Conservation (phyloP, 2,113 vertebrate species). For the Megaceryle torquata region DNA sequence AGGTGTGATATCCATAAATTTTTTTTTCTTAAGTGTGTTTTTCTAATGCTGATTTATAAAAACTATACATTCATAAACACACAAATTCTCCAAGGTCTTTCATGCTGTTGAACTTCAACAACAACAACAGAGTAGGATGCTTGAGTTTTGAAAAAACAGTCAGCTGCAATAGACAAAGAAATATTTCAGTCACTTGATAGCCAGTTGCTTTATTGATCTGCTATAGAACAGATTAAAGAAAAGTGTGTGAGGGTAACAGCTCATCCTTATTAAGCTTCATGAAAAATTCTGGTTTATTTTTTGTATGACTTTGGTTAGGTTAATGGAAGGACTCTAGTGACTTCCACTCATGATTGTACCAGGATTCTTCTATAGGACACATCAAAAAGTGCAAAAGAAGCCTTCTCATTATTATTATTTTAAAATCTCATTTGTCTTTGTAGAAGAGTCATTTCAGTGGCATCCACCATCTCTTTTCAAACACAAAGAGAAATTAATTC, state of each 20-base stretch:
- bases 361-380: neutral
- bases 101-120: neutral
- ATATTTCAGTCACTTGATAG: neutral
- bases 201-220: neutral
- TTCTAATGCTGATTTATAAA: neutral
- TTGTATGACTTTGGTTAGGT: neutral
- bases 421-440: neutral
- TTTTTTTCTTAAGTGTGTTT: neutral
- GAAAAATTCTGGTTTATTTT: constrained; percentile 8
- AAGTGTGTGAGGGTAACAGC: neutral
- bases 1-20: neutral
- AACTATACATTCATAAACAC: neutral
- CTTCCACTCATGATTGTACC: neutral
- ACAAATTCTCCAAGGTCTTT: neutral
- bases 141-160: neutral
- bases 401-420: neutral
- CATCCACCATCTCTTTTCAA: neutral
- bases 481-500: neutral
- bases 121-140: neutral
- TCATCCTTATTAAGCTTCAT: neutral
- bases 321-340: neutral
- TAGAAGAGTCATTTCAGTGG: neutral
- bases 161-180: neutral
- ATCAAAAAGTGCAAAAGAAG: neutral
- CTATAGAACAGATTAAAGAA: neutral